Evolutionary conservation across 2,797 vertebrate species (phyloP), one percentile per base, ranked within the genome.

Genomic region (Sebastes dallii): DNA sequence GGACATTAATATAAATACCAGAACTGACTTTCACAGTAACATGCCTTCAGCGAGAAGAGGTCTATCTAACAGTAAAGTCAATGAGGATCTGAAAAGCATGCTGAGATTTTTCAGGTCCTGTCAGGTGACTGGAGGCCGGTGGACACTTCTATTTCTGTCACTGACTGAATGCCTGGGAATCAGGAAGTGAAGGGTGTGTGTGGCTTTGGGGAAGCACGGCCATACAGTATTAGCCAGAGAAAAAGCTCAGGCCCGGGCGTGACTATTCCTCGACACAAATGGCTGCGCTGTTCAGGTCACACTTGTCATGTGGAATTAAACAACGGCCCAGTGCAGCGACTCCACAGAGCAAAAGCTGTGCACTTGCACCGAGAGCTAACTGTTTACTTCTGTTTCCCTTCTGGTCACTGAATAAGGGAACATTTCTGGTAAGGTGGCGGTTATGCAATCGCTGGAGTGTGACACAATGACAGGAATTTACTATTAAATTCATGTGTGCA

Each of bases 211-310:
- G 75, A 78, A 82, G 75, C 83, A 82, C 67, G 30, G 67, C 32
- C 22, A 8, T 24, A 13, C 64, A 55, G 55, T 39, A 54, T 74
- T 72, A 77, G 59, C 36, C 42, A 54, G 42, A 82, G 42, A 67
- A 72, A 55, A 32, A 20, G 54, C 76, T 56, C 14, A 1, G 59
- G 65, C 59, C 16, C 2, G 6, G 27, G 29, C 56, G 32, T 8
- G 70, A 80, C 78, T 78, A 69, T 95, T 95, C 94, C 93, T 95
- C 87, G 90, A 95, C 84, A 93, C 91, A 93, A 91, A 89, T 82
- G 76, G 61, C 75, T 6, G 50, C 50, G 50, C 84, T 81, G 84
- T 77, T 82, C 77, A 81, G 80, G 88, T 88, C 88, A 86, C 80
- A 66, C 88, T 84, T 79, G 88, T 92, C 90, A 91, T 68, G 77